phyloP scores from a whole-genome alignment of 1,140 invertebrate genomes.

The Tachypleus tridentatus region DNA sequence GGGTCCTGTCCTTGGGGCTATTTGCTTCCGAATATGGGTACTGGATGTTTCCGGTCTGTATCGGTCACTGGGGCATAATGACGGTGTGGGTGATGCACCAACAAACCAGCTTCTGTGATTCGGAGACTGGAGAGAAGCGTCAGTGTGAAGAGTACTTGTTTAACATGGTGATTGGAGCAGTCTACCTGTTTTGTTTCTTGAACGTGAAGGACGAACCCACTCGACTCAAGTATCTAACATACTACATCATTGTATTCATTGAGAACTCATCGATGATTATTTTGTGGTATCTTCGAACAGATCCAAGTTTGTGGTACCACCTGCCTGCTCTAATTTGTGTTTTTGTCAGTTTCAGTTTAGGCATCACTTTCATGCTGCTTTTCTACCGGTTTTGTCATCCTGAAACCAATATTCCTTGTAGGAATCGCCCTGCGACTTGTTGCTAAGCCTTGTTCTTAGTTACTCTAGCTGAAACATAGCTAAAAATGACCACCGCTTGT shows the following conservation, averaged over 20 bases:
- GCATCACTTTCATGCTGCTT: constrained; percentile 32
- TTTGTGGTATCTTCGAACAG: constrained; percentile 32
- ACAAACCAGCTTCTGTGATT: constrained; percentile 35
- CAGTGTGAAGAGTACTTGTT: constrained; percentile 35
- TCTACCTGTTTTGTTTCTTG: constrained; percentile 40
- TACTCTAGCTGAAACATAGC: too few species aligned
- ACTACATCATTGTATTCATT: constrained; percentile 35
- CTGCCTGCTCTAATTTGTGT: constrained; percentile 28
- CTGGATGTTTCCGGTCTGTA: constrained; percentile 26
- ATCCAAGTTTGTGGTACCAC: constrained; percentile 23
- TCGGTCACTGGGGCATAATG: constrained; percentile 40
- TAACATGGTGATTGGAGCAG: constrained; percentile 37
- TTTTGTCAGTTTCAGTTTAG: constrained; percentile 27
- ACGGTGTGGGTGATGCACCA: constrained; percentile 38
- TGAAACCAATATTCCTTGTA: too few species aligned
- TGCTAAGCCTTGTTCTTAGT: too few species aligned
- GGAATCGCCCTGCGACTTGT: too few species aligned
- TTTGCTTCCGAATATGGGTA: constrained; percentile 24
- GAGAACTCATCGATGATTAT: constrained; percentile 39
- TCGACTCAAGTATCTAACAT: constrained; percentile 30
- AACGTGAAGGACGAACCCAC: constrained; percentile 41
- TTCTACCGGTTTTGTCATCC: constrained; percentile 35
- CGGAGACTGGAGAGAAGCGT: constrained; percentile 20
- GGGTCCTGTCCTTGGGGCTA: constrained; percentile 23
- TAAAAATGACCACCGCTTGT: too few species aligned